These are phyloP conservation scores for Ennomos fuscantarius DNA, from an alignment of 2,888 invertebrate species.

Conservation along the genomic window DNA sequence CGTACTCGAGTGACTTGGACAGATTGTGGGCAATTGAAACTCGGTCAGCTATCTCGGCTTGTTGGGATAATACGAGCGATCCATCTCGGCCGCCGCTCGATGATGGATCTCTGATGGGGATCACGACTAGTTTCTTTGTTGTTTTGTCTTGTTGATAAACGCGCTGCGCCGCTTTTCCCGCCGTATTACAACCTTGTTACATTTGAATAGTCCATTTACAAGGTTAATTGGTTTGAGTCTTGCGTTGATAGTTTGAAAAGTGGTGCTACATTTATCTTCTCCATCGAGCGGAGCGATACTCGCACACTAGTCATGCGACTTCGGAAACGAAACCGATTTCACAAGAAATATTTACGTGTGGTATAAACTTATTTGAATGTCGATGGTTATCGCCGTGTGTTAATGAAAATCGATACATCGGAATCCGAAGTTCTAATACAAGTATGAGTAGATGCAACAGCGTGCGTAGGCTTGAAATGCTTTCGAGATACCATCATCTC, in stretches of 20 bases:
- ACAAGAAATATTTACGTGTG: conserved; percentile 23
- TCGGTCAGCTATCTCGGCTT: conserved; percentile 65
- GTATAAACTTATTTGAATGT: conserved; percentile 33
- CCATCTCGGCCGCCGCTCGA: conserved; percentile 72
- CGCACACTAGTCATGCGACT: conserved; percentile 1
- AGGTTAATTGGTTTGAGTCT: conserved; percentile 64
- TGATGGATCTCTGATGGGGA: conserved; percentile 80
- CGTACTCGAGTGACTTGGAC: conserved; percentile 62
- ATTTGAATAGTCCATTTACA: conserved; percentile 72
- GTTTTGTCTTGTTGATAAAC: conserved; percentile 77
- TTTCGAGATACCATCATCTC: conserved; percentile 70
- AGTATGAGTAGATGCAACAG: conserved; percentile 48
- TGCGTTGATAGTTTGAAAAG: conserved; percentile 56
- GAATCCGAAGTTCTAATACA: conserved; percentile 50
- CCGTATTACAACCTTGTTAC: conserved; percentile 75
- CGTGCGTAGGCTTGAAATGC: conserved; percentile 75
- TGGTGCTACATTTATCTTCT: conserved; percentile 47
- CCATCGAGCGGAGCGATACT: conserved; percentile 27
- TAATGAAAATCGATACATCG: conserved; percentile 61
- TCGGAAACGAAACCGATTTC: conserved; percentile 19
- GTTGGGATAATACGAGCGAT: conserved; percentile 77
- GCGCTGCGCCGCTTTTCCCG: conserved; percentile 66
- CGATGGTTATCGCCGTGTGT: conserved; percentile 41
- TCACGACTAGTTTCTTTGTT: conserved; percentile 77
- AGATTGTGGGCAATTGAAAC: conserved; percentile 74